Conservation (phyloP, 2,888 invertebrate genomes). For the Chironomus riparius region DNA sequence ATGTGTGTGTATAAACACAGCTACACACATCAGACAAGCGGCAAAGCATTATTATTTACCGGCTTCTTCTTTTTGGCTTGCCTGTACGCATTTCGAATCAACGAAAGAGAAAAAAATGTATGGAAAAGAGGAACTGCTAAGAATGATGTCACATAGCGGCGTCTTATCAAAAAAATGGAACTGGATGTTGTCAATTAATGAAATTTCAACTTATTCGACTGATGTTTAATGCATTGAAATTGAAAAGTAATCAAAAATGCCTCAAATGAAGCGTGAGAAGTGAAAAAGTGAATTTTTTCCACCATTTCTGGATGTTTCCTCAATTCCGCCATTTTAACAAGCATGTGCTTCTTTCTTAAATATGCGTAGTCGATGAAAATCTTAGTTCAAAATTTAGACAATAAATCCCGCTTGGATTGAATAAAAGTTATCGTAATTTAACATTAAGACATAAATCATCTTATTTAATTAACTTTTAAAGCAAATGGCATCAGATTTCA, state of each 20-base stretch:
- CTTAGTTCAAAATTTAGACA: neutral
- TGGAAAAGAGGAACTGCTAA: neutral
- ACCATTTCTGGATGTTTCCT: neutral
- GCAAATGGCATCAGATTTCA: conserved; percentile 23
- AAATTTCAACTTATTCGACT: neutral
- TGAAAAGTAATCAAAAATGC: neutral
- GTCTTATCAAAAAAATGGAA: neutral
- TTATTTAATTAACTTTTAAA: neutral
- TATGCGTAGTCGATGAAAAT: conserved; percentile 23
- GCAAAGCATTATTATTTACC: neutral
- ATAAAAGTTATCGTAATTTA: neutral
- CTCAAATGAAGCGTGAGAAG: neutral
- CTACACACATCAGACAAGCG: neutral
- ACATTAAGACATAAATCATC: neutral
- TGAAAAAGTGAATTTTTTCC: neutral
- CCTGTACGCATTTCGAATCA: neutral
- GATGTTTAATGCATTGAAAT: neutral
- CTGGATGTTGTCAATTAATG: neutral
- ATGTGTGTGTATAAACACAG: no score
- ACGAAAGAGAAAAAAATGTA: neutral
- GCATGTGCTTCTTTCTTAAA: conserved; percentile 21
- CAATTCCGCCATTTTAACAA: conserved; percentile 1
- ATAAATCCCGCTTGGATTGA: neutral
- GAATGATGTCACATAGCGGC: neutral
- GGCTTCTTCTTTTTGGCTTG: neutral